A percentile compares a stretch with the other conserved stretches of the same genome.
Conservation (phyloP, 2,113 vertebrate genomes). For the Cyphomyrus plagiostoma region DNA sequence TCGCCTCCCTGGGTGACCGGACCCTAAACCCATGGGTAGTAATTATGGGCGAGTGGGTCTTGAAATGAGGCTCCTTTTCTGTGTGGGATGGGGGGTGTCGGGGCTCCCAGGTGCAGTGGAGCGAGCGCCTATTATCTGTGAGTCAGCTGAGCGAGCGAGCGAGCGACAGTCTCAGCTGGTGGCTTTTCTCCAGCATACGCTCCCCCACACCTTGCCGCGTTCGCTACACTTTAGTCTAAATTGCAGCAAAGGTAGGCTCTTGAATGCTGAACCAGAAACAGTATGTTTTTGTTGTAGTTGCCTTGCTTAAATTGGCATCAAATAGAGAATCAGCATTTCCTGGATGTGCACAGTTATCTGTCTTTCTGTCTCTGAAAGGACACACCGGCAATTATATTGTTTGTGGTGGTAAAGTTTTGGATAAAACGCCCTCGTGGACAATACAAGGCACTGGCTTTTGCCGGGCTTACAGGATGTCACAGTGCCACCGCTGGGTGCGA, state of each 20-base stretch:
- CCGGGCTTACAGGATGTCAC: neutral
- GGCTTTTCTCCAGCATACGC: neutral
- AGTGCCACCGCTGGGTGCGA: neutral
- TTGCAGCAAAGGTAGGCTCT: neutral
- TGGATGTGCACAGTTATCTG: neutral
- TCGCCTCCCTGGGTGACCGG: neutral
- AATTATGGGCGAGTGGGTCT: neutral
- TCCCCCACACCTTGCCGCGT: neutral
- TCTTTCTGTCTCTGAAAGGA: neutral
- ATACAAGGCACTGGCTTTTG: neutral
- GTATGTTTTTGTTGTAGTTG: neutral
- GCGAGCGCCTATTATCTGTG: constrained; percentile 18
- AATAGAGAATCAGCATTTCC: neutral
- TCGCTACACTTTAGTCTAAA: neutral
- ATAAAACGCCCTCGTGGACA: neutral
- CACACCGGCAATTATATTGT: neutral
- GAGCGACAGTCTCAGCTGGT: neutral
- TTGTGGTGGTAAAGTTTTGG: neutral
- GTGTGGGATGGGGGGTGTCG: neutral
- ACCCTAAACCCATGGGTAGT: neutral
- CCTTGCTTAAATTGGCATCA: neutral
- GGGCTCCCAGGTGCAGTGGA: neutral
- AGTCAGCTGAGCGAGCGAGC: constrained; percentile 2
- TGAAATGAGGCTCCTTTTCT: constrained; percentile 14
- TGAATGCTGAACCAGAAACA: neutral